These are phyloP conservation scores for Acanthosepion pharaonis DNA, from an alignment of 2,888 invertebrate genomes.

Conservation along the genomic window DNA sequence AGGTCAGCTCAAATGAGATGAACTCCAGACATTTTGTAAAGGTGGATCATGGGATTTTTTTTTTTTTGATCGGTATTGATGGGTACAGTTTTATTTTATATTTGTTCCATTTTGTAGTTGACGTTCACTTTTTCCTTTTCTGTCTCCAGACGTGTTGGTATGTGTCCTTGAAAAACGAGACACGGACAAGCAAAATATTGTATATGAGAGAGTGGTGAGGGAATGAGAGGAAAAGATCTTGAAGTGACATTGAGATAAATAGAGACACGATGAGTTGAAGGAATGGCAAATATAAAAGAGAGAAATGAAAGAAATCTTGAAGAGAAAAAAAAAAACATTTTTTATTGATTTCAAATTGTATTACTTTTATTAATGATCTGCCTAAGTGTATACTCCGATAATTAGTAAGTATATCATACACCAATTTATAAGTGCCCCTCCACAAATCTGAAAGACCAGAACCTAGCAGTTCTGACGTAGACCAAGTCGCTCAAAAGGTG, in stretches of 20 bases:
- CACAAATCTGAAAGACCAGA: no score
- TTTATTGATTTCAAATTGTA: no score
- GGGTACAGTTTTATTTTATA: not conserved
- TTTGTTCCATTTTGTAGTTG: not conserved
- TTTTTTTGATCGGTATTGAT: not conserved
- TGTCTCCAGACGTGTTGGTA: not conserved
- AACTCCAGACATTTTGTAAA: no score
- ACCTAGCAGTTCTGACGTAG: no score
- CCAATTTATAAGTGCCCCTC: no score
- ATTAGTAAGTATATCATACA: no score
- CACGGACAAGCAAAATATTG: not conserved
- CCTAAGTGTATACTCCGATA: no score
- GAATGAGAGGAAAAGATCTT: not conserved
- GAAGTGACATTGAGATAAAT: not conserved
- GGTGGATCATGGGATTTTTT: no score
- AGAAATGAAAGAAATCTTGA: not conserved
- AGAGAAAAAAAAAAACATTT: not conserved
- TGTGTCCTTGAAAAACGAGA: not conserved
- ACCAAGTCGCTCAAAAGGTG: no score
- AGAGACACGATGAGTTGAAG: not conserved
- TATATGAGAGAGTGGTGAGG: not conserved
- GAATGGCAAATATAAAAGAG: not conserved
- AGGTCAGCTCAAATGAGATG: no score
- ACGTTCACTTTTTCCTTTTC: no score
- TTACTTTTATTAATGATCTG: no score